Percentiles rank a stretch among this genome's conserved stretches.
Evolutionary conservation across 2,113 vertebrate genomes (phyloP).

Genomic region (Eonycteris spelaea): DNA sequence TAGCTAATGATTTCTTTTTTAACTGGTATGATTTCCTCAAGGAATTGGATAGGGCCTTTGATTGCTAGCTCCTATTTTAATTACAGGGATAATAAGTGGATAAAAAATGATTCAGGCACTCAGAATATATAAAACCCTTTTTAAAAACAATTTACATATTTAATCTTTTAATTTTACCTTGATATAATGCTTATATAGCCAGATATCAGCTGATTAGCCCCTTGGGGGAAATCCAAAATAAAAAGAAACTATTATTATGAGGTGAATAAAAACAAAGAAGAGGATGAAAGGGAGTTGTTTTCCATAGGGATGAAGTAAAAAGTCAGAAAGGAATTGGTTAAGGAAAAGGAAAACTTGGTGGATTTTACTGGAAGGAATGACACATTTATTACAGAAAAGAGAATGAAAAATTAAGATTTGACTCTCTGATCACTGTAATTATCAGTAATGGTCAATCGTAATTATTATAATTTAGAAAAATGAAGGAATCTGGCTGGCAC

Average conservation of each 20-base stretch:
- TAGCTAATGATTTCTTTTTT: neutral
- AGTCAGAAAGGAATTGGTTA: neutral
- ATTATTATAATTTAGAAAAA: constrained; percentile 72
- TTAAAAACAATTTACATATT: neutral
- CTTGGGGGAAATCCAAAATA: neutral
- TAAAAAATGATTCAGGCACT: neutral
- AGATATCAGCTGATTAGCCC: neutral
- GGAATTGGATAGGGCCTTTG: neutral
- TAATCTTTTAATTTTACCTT: constrained; percentile 35
- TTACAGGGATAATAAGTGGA: neutral
- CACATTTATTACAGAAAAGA: neutral
- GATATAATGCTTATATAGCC: neutral
- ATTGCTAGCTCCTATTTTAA: neutral
- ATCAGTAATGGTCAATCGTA: constrained; percentile 63
- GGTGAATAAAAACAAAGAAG: neutral
- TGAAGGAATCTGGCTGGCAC: constrained; percentile 37
- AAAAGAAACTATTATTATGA: neutral
- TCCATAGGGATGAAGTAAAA: neutral
- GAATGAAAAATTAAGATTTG: constrained; percentile 55
- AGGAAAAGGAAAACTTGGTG: neutral
- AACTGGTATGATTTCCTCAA: neutral
- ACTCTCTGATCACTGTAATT: constrained; percentile 43
- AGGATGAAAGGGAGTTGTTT: neutral
- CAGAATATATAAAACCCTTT: neutral
- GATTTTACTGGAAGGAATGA: neutral